Evolutionary conservation across 1,140 invertebrate genomes (phyloP).

Genomic region (Bactericera cockerelli): DNA sequence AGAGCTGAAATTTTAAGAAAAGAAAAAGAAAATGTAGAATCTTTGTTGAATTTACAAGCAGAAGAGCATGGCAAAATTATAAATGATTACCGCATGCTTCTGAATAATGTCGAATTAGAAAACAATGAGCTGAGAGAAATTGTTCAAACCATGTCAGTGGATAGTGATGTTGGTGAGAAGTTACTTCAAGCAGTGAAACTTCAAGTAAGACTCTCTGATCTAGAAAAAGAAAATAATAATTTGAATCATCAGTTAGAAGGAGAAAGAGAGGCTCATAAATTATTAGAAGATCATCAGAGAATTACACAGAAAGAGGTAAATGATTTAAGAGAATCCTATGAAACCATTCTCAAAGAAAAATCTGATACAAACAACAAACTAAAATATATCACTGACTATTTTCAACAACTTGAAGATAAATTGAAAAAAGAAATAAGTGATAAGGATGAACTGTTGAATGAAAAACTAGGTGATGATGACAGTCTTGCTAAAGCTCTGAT

Average conservation of each 20-base stretch:
- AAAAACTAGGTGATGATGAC: slow-evolving; percentile 7
- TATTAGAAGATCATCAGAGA: slow-evolving; percentile 4
- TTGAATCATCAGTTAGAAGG: slow-evolving; percentile 5
- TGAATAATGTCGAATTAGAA: not conserved
- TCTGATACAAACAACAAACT: not conserved
- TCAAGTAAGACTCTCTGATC: not conserved
- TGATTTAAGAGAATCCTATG: slow-evolving; percentile 2
- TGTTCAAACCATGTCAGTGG: not conserved
- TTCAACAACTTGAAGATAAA: not conserved
- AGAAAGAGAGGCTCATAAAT: slow-evolving; percentile 1
- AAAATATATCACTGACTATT: not conserved
- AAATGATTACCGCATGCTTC: not conserved
- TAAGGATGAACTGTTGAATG: not conserved
- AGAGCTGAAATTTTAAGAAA: not conserved
- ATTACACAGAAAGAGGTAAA: slow-evolving; percentile 1
- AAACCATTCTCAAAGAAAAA: not conserved
- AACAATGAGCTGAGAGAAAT: slow-evolving; percentile 2
- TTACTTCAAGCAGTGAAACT: not conserved
- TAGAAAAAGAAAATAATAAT: slow-evolving; percentile 1
- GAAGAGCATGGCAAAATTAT: slow-evolving; percentile 1
- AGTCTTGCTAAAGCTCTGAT: slow-evolving; percentile 3
- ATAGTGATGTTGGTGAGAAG: not conserved
- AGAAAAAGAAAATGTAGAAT: slow-evolving; percentile 1
- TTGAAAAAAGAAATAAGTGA: slow-evolving; percentile 1
- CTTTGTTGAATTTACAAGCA: not conserved